Evolutionary conservation across 2,888 invertebrate genomes (phyloP), one percentile per base, ranked within the genome.

Genomic region (Antheraea yamamai): DNA sequence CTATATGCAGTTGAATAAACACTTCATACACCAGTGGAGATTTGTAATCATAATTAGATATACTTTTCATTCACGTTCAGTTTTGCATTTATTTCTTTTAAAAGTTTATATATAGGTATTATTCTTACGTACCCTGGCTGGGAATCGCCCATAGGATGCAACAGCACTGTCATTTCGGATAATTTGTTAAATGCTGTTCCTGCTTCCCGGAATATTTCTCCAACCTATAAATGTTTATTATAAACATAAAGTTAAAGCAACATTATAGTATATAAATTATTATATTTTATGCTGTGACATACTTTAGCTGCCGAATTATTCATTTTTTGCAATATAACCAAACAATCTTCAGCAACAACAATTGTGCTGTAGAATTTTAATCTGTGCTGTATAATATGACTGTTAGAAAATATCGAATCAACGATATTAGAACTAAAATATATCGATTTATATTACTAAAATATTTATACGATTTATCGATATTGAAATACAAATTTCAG

Each of bases 141-240:
- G 3, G 97, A 96, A 82, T 99, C 98, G 3, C 97, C 97, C 84
- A 98, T 97, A 12, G 98, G 98, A 95, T 99, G 98, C 52, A 99
- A 93, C 85, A 98, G 97, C 97, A 98, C 97, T 0, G 99, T 99
- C 87, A 99, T 96, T 87, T 99, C 99, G 0, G 99, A 98, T 71
- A 99, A 95, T 91, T 98, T 98, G 86, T 97, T 98, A 90, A 99
- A 99, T 0, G 99, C 99, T 79, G 97, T 97, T 58, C 99, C 99
- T 39, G 99, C 99, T 79, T 98, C 98, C 51, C 98, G 97, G 89
- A 99, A 99, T 87, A 99, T 99, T 93, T 99, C 99, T 75, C 99
- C 99, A 80, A 99, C 99, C 98, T 99, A 83, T 75, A 89, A 66
- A 90, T 77, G 74, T 26, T 64, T 30, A 52, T 14, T 26, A 23